These are phyloP conservation scores for Hyposmocoma kahamanoa DNA, from an alignment of 1,140 invertebrate genomes.

Conservation along the genomic window DNA sequence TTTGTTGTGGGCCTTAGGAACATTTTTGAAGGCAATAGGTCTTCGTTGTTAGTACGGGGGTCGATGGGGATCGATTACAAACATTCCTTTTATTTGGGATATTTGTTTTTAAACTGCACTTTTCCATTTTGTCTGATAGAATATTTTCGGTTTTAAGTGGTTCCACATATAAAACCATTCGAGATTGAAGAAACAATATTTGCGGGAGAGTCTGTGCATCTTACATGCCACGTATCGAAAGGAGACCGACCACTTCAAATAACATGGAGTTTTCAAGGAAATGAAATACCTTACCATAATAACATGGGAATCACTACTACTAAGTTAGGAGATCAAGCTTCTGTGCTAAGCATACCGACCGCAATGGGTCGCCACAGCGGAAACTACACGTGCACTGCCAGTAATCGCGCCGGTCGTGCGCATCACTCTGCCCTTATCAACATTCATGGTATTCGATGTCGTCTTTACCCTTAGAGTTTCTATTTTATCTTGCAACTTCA, in stretches of 20 bases:
- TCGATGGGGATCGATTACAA: no score
- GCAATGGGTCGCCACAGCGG: conserved; percentile 82
- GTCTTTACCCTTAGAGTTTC: conserved; percentile 14
- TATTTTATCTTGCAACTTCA: conserved; percentile 1
- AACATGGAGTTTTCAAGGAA: conserved; percentile 75
- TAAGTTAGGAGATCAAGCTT: conserved; percentile 84
- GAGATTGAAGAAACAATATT: conserved; percentile 80
- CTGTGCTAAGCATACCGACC: conserved; percentile 83
- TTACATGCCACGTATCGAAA: conserved; percentile 80
- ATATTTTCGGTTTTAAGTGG: conserved; percentile 47
- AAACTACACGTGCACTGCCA: conserved; percentile 85
- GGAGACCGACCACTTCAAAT: conserved; percentile 81
- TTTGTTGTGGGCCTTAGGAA: conserved; percentile 45
- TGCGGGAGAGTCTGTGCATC: conserved; percentile 80
- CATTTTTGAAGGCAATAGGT: conserved; percentile 72
- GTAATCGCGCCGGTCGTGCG: conserved; percentile 81
- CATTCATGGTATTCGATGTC: conserved; percentile 81
- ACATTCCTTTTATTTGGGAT: no score
- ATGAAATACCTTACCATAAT: conserved; percentile 75
- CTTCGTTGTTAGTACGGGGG: no score
- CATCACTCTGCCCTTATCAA: conserved; percentile 80
- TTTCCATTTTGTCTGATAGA: conserved; percentile 17
- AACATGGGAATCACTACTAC: conserved; percentile 80
- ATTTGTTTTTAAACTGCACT: conserved; percentile 13
- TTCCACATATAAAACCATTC: conserved; percentile 80